These are phyloP conservation scores for Carpatolechia fugitivella DNA, from an alignment of 2,888 invertebrate genomes.

Conservation along the genomic window DNA sequence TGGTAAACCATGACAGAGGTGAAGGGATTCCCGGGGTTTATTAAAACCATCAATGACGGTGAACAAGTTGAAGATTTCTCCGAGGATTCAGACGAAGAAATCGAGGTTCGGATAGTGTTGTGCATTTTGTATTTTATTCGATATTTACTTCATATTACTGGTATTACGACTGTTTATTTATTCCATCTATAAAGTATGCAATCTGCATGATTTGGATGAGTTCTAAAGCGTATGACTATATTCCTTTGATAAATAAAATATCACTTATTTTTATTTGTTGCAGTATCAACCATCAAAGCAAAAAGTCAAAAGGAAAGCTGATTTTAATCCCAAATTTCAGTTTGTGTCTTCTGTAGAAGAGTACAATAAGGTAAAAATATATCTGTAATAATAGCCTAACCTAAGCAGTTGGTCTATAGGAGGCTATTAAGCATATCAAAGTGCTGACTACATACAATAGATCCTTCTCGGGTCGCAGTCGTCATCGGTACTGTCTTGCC, in stretches of 20 bases:
- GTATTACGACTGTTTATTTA: too few species aligned
- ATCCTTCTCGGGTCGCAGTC: too few species aligned
- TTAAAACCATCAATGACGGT: slow-evolving; percentile 91
- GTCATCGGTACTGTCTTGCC: too few species aligned
- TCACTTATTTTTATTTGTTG: slow-evolving; percentile 34
- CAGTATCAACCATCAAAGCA: slow-evolving; percentile 92
- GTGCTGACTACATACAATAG: too few species aligned
- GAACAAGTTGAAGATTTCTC: slow-evolving; percentile 89
- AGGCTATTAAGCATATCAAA: too few species aligned
- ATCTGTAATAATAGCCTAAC: too few species aligned
- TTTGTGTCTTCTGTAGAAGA: slow-evolving; percentile 89
- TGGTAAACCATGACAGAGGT: slow-evolving; percentile 41
- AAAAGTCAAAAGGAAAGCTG: slow-evolving; percentile 83
- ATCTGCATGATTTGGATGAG: too few species aligned
- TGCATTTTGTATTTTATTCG: background rate
- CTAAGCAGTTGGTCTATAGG: too few species aligned
- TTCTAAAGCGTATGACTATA: too few species aligned
- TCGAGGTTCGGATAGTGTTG: slow-evolving; percentile 78
- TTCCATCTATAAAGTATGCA: too few species aligned
- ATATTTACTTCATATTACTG: background rate
- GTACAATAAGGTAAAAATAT: slow-evolving; percentile 81
- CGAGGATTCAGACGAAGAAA: slow-evolving; percentile 88
- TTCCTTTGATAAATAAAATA: too few species aligned
- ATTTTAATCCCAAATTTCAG: slow-evolving; percentile 89
- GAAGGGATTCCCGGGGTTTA: slow-evolving; percentile 78